A percentile compares a stretch with the other conserved stretches of the same genome.
Evolutionary conservation across 2,888 invertebrate genomes (phyloP).

Genomic region (Volucella bombylans): DNA sequence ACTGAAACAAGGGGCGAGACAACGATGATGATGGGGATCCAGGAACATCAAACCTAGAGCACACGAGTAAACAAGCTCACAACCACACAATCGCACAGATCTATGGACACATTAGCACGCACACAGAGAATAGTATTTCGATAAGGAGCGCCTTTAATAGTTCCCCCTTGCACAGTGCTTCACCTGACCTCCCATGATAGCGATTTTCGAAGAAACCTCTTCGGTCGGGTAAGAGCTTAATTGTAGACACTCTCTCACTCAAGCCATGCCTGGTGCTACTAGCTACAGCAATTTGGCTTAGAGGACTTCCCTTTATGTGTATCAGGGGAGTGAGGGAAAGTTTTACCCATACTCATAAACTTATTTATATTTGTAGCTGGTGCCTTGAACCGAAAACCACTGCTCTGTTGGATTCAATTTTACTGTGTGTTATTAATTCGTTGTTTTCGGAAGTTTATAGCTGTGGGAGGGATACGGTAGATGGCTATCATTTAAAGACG

Average conservation of each 20-base stretch:
- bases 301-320: no score
- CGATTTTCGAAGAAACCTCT: not conserved
- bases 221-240: constrained; percentile 13
- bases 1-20: constrained; percentile 21
- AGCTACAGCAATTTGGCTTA: no score
- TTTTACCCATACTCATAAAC: not conserved
- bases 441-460: constrained; percentile 52
- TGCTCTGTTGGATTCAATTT: constrained; percentile 62
- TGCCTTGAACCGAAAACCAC: constrained; percentile 39
- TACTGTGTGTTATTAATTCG: constrained; percentile 58
- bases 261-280: not conserved
- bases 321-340: no score
- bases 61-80: not conserved
- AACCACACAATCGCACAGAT: not conserved
- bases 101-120: not conserved
- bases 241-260: constrained; percentile 7
- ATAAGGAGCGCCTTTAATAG: constrained; percentile 40
- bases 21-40: constrained; percentile 32
- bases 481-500: constrained; percentile 12
- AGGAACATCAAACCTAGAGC: not conserved
- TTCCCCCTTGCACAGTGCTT: constrained; percentile 19
- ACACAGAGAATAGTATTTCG: constrained; percentile 28
- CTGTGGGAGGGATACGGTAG: constrained; percentile 15
- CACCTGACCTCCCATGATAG: not conserved
- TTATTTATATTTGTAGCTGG: constrained; percentile 21